Evolutionary conservation across 2,888 invertebrate genomes (phyloP), one percentile per base, ranked within the genome.

Genomic region (Caprella mutica): DNA sequence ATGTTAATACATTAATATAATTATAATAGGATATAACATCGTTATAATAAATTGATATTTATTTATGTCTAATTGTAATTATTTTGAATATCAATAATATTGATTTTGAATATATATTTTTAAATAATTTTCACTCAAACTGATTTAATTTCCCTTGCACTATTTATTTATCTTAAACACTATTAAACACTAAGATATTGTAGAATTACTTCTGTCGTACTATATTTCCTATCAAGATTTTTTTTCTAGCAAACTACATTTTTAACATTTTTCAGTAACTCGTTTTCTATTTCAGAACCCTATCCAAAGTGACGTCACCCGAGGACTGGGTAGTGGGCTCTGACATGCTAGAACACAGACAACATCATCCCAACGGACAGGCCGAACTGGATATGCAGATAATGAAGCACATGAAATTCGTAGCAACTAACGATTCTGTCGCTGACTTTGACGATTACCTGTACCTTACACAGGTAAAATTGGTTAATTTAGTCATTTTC

Each of bases 331-430:
- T 66, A 26, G 71, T 70, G 67, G 68, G 68, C 56, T 81, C 84
- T 54, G 71, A 77, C 0, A 83, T 86, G 66, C 77, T 85, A 46
- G 71, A 76, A 40, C 85, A 88, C 69, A 79, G 96, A 53, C 93
- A 98, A 70, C 97, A 96, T 72, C 85, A 86, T 70, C 81, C 83
- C 0, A 73, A 76, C n/a, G 93, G 91, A 48, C 81, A 83, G 71
- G 52, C 64, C 1, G 79, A 78, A 64, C 81, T 89, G 63, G 72
- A 74, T n/a, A 66, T 71, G 0, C 77, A 85, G 67, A 78, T 90
- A 23, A 67, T 69, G n/a, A 74, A 72, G 26, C 84, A 85, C 70
- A 76, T 92, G 48, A 68, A 77, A 55, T 54, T 59, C 5, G 69
- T 72, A 54, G 65, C 66, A 4, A 65, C 67, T 12, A 72, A 75